phyloP scores from a whole-genome alignment of 2,888 invertebrate species.

The Cotesia congregata region DNA sequence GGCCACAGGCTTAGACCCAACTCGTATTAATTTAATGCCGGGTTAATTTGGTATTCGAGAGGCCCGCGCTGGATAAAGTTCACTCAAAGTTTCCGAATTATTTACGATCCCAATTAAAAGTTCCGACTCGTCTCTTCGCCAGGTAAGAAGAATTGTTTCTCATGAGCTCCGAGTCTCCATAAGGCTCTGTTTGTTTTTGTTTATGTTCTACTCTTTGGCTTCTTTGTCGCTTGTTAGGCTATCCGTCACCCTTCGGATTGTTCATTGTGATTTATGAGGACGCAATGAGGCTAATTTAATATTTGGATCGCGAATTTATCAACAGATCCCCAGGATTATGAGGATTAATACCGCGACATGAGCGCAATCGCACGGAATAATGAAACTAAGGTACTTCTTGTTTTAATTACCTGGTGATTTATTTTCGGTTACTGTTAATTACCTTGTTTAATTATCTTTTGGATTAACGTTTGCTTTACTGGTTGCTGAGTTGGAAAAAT shows the following conservation, averaged over 20 bases:
- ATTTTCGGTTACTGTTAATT: too few species aligned
- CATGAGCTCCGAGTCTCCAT: not conserved
- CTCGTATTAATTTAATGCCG: constrained; percentile 68
- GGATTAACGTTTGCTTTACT: too few species aligned
- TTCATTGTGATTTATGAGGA: constrained; percentile 43
- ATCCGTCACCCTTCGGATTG: constrained; percentile 34
- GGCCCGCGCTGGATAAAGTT: constrained; percentile 49
- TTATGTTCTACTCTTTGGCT: constrained; percentile 41
- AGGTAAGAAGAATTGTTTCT: constrained; percentile 11
- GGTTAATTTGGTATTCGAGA: constrained; percentile 67
- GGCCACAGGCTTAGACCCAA: constrained; percentile 54
- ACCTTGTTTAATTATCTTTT: too few species aligned
- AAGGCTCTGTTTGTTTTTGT: not conserved
- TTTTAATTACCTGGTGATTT: too few species aligned
- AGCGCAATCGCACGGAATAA: not conserved
- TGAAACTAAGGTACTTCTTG: too few species aligned
- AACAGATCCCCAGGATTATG: not conserved
- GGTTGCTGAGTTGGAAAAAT: too few species aligned
- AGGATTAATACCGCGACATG: not conserved
- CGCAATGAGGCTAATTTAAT: constrained; percentile 19
- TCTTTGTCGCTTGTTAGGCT: constrained; percentile 21
- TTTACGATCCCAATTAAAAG: constrained; percentile 70
- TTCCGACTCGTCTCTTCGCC: constrained; percentile 48
- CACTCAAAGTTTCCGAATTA: constrained; percentile 65
- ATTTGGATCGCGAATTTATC: not conserved